Conservation (phyloP, 2,888 invertebrate species). For the Bhutanitis thaidina region DNA sequence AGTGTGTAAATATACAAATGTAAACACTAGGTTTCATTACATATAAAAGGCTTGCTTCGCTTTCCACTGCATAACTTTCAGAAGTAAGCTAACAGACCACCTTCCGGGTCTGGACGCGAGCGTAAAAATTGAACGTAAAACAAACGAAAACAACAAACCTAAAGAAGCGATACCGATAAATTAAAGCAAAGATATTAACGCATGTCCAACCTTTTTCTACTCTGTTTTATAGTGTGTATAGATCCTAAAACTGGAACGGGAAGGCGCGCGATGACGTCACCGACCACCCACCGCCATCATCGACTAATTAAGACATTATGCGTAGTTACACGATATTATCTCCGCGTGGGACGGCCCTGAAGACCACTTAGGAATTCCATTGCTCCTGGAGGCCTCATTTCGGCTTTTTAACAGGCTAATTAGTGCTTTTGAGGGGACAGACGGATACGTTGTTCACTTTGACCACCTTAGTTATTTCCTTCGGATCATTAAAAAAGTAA, state of each 20-base stretch:
- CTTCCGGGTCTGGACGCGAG: neutral
- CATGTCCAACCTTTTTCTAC: neutral
- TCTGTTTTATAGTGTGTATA: slow-evolving; percentile 24
- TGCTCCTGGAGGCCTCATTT: slow-evolving; percentile 7
- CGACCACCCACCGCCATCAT: slow-evolving; percentile 33
- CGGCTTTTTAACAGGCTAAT: slow-evolving; percentile 12
- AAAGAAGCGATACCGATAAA: slow-evolving; percentile 17
- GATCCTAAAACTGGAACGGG: slow-evolving; percentile 40
- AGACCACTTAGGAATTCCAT: slow-evolving; percentile 10
- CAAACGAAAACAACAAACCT: neutral
- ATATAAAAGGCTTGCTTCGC: no score
- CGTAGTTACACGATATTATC: slow-evolving; percentile 17
- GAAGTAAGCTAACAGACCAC: no score
- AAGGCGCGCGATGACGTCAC: slow-evolving; percentile 37
- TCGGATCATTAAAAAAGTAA: neutral
- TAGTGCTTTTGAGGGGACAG: slow-evolving; percentile 1
- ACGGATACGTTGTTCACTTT: neutral
- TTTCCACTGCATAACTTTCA: no score
- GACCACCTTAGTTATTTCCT: neutral
- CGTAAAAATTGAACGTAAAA: slow-evolving; percentile 1
- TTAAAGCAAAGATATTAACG: slow-evolving; percentile 7
- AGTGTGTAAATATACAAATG: no score
- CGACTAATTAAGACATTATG: slow-evolving; percentile 41
- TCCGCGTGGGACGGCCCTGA: slow-evolving; percentile 2
- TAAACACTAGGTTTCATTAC: no score